Base-by-base conservation (phyloP, 2,797 vertebrate genomes). In the Danionella dracula region DNA sequence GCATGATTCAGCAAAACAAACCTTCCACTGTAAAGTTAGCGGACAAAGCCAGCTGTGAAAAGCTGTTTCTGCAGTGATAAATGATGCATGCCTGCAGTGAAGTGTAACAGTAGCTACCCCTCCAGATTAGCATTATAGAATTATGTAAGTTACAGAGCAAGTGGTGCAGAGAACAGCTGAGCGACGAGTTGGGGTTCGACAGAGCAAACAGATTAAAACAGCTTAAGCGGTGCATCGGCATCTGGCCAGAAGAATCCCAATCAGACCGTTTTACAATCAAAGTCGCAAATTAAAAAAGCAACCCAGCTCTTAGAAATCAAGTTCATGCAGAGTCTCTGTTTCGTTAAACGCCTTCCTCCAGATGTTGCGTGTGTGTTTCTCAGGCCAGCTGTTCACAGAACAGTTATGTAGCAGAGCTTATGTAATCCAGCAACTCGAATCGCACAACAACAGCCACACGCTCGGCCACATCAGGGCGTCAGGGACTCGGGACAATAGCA, bases 321-420 rank as follows among this genome's bases (percentile, higher is more conserved):
- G 23, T 3, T 27, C 23, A 6, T 27, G 23, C 23, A 27, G 23
- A 3, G 23, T 27, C 6, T 3, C 3, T 6, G 9, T 2, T 12
- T 45, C 27, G 17, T 37, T 44, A n/a, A 15, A 45, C 29, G 31
- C 8, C 20, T 16, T 34, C n/a, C 20, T 63, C 23, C 31, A 31
- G 37, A 40, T 34, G 27, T 32, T 7, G 34, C 23, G 21, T 40
- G 21, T 32, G 41, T 37, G 23, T 79, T 80, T 81, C 79, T 73
- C 54, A 75, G 78, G 71, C 80, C 84, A 86, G 84, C 85, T 86
- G 85, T 85, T 84, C 79, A 84, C 82, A 81, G 79, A 83, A 83
- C 80, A 54, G 76, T 84, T 82, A 86, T 73, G 73, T 78, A 82
- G 79, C 79, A 4, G 11, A 19, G 44, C 78, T 88, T 87, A 87